phyloP scores from a whole-genome alignment of 2,888 invertebrate genomes.

The Troides helena region DNA sequence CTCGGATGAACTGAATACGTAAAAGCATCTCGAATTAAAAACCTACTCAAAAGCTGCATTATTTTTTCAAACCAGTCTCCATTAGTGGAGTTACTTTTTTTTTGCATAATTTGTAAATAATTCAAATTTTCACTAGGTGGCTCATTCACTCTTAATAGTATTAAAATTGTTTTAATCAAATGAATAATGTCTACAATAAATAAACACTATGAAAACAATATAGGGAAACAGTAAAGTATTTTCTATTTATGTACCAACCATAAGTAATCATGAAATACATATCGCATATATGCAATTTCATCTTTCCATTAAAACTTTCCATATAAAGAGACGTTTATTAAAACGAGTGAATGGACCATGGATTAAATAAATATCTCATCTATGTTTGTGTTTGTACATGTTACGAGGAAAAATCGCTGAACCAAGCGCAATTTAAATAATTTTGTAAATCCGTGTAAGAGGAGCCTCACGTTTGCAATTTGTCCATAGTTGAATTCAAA shows the following conservation, averaged over 20 bases:
- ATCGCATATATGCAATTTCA: background rate
- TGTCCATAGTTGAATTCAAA: conserved; percentile 7
- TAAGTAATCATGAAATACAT: too few relatives aligned
- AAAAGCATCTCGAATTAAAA: conserved; percentile 28
- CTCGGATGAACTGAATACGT: conserved; percentile 26
- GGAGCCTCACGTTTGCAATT: conserved; percentile 1
- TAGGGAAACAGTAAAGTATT: background rate
- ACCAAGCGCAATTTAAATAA: background rate
- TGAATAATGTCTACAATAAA: background rate
- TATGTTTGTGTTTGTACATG: background rate
- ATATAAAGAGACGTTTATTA: background rate
- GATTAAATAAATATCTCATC: background rate
- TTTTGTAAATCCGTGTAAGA: too few relatives aligned
- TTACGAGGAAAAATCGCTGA: background rate
- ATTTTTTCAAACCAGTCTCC: conserved; percentile 25
- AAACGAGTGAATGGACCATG: background rate
- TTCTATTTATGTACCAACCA: too few relatives aligned
- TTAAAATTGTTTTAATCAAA: background rate
- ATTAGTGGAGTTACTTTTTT: conserved; percentile 24
- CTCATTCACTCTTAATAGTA: background rate
- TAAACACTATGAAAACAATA: background rate
- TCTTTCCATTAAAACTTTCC: background rate
- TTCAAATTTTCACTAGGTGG: conserved; percentile 1
- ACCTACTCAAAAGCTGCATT: conserved; percentile 20
- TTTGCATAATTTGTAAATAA: conserved; percentile 15